phyloP scores from a whole-genome alignment of 2,113 vertebrate genomes.

The Psophia crepitans region DNA sequence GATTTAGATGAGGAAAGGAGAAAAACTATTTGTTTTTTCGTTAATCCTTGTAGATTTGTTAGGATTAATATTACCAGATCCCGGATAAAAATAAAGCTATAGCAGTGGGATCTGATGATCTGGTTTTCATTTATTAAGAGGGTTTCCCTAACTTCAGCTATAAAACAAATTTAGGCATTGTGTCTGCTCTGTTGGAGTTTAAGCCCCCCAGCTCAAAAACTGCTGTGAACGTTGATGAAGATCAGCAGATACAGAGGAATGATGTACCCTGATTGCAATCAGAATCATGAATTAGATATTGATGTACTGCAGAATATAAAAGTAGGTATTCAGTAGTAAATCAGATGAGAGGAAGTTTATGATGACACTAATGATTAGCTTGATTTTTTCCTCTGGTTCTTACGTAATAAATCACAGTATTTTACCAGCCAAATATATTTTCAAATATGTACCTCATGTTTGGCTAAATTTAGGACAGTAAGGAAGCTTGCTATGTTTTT shows the following conservation, averaged over 20 bases:
- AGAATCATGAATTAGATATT: slow-evolving; percentile 27
- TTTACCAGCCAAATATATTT: not conserved
- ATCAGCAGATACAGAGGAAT: not conserved
- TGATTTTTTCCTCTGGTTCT: not conserved
- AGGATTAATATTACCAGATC: not conserved
- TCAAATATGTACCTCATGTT: not conserved
- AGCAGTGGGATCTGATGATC: not conserved
- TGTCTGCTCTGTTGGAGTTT: not conserved
- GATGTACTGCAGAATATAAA: slow-evolving; percentile 1
- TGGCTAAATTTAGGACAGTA: not conserved
- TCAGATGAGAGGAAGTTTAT: not conserved
- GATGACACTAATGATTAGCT: slow-evolving; percentile 18
- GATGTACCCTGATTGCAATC: slow-evolving; percentile 60
- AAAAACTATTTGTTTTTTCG: not conserved
- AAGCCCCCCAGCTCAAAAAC: not conserved
- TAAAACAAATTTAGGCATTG: not conserved
- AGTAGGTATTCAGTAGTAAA: slow-evolving; percentile 2
- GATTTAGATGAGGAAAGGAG: not conserved
- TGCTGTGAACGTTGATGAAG: not conserved
- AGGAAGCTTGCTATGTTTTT: not conserved
- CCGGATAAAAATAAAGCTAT: not conserved
- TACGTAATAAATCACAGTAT: not conserved
- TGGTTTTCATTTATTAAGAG: not conserved
- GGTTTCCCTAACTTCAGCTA: not conserved
- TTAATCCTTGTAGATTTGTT: not conserved